Conservation (phyloP, 2,797 vertebrate genomes). For the Smutsia temminckii region DNA sequence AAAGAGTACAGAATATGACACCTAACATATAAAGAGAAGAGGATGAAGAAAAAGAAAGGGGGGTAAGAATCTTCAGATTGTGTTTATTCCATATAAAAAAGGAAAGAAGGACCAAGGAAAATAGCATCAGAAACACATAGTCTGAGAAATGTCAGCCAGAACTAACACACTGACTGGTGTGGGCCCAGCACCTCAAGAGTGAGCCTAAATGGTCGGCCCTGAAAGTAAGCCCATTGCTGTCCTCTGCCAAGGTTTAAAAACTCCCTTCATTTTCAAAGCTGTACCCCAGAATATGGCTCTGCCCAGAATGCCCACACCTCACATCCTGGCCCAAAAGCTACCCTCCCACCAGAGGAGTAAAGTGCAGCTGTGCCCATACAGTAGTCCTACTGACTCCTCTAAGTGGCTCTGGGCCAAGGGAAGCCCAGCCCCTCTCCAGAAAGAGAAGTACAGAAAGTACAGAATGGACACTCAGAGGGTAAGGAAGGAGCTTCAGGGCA, state of each 20-base stretch:
- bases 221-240: background rate
- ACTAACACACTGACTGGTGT: background rate
- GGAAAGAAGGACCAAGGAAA: background rate
- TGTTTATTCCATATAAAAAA: background rate
- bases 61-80: no score
- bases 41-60: no score
- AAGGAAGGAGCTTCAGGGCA: background rate
- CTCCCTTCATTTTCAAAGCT: background rate
- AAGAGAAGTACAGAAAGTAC: background rate
- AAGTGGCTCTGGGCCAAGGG: background rate
- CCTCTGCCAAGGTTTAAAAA: background rate
- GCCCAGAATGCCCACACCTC: background rate
- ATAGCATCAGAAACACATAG: background rate
- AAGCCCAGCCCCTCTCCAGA: background rate
- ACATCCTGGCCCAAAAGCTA: background rate
- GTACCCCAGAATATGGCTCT: background rate
- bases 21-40: no score
- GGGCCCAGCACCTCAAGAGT: background rate
- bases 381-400: background rate
- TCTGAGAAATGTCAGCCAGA: background rate
- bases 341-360: background rate
- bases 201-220: background rate
- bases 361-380: background rate
- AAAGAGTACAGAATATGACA: no score
- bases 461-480: fast-evolving